A percentile compares a stretch with the other conserved stretches of the same genome.
Evolutionary conservation across 2,797 vertebrate genomes (phyloP).

Genomic region (Acipenser oxyrinchus): DNA sequence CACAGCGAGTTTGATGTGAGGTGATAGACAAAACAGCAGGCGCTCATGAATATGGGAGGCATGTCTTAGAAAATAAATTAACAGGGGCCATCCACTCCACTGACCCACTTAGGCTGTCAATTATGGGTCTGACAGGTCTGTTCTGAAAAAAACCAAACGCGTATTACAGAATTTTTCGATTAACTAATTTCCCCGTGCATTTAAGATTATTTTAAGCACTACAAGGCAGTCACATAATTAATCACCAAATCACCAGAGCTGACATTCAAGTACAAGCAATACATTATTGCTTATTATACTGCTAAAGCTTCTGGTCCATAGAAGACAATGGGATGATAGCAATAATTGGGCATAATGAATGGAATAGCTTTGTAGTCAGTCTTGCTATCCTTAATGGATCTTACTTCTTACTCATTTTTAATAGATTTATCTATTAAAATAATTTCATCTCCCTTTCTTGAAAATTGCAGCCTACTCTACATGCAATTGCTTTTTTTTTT

Average conservation of each 20-base stretch:
- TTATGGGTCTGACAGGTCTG: slow-evolving; percentile 77
- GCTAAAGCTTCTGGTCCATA: slow-evolving; percentile 40
- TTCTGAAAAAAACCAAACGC: slow-evolving; percentile 66
- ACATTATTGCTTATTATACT: slow-evolving; percentile 62
- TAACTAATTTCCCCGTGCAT: slow-evolving; percentile 69
- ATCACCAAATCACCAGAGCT: slow-evolving; percentile 69
- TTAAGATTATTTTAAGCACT: slow-evolving; percentile 67
- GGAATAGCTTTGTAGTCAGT: slow-evolving; percentile 14
- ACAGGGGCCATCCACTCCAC: slow-evolving; percentile 79
- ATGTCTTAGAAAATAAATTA: slow-evolving; percentile 93
- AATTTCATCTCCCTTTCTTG: background rate
- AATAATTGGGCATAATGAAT: slow-evolving; percentile 22
- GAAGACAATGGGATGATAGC: slow-evolving; percentile 30
- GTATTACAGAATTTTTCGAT: slow-evolving; percentile 57
- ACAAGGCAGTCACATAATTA: slow-evolving; percentile 66
- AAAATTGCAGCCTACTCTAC: too few relatives aligned
- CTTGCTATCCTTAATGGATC: slow-evolving; percentile 11
- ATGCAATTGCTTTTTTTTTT: too few relatives aligned
- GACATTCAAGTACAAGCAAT: slow-evolving; percentile 48
- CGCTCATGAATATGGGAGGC: slow-evolving; percentile 91
- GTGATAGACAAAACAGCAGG: slow-evolving; percentile 97
- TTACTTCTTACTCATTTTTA: slow-evolving; percentile 10
- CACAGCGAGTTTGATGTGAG: slow-evolving; percentile 75
- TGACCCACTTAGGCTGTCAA: slow-evolving; percentile 94
- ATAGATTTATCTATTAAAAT: slow-evolving; percentile 4